Base-by-base conservation (phyloP, 2,797 vertebrate species). In the Scyliorhinus canicula region DNA sequence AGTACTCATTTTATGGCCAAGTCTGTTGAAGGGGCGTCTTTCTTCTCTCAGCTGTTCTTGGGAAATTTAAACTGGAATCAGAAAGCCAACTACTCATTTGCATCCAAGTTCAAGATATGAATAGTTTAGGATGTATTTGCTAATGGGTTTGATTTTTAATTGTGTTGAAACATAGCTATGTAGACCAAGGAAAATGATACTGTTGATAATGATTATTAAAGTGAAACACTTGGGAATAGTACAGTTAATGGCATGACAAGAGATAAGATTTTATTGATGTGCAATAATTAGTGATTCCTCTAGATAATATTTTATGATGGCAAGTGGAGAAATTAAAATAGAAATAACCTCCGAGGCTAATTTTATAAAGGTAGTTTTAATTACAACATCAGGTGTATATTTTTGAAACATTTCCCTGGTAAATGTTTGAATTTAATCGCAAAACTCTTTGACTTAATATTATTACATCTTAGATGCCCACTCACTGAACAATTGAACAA, bases 311-410 rank as follows among this genome's bases (percentile, higher is more conserved):
- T 94, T 74, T 69, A 94, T 52, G 31, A 74, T 52, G 50, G 86
- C 35, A 71, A 69, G 4, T 94, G 31, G 44, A 52, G 67, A 94
- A 94, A 94, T 94, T 94, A 94, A 94, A 71, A 69, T 74, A 94
- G 47, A 71, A 69, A 31, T 74, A 94, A 94, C 67, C 88, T 90
- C 19, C 19, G 11, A 74, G 26, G 14, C 1, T 94, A 24, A 52
- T 93, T 67, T 93, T 93, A 93, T 28, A 93, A 44, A 93, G n/a
- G 57, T 14, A 93, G 91, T 47, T 69, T 11, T 60, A 4, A 90
- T 47, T 82, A 26, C 28, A 35, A n/a, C 60, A 90, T 44, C 60
- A 65, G 24, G n/a, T 60, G 31, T 65, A 28, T 93, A 67, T 65
- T 47, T 69, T 93, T 69, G 91, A 67, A 93, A 93, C 50, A 93